Base-by-base conservation (phyloP, 2,888 invertebrate genomes). In the Branchipolynoe longqiensis region DNA sequence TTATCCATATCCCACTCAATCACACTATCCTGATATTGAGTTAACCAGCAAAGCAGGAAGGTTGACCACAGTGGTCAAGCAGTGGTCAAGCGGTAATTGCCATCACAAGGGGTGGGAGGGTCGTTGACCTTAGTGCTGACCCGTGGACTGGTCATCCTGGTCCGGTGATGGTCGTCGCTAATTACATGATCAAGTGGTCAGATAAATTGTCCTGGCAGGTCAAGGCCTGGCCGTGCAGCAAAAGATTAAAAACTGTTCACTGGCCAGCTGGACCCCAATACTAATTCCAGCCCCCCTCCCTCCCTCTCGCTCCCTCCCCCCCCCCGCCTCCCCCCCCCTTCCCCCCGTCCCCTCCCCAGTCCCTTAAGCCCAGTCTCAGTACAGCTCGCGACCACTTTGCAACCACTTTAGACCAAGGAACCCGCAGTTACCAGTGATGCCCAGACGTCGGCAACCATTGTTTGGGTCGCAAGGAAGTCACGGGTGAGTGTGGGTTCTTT, bases 101-200 rank as follows among this genome's bases (percentile, higher is more conserved):
- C n/a, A n/a, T n/a, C n/a, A n/a, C 56, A 56, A 25, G 22, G 31
- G 62, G 62, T 14, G 31, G 28, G 62, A 25, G 62, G 62, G 18
- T 14, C 25, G 12, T 6, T 58, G 58, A 8, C 58, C 58, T 58
- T n/a, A n/a, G 58, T 58, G 12, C 22, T 69, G 69, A 33, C 69
- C 69, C 38, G 12, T 69, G 69, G 3, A 69, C 14, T 69, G 69
- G 69, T 69, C 69, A 69, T 69, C 38, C 38, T 38, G 36, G 18
- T 38, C 69, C n/a, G 6, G 69, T 36, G 69, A 38, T 69, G 69
- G 36, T 69, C 69, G 38, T 22, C 69, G 33, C 18, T 78, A 78
- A 78, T 78, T 28, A 78, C 54, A 54, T 78, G 78, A 78, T 78
- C 31, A 78, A 78, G 78, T 78, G 78, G 78, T 78, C 78, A 78